Evolutionary conservation across 1,140 invertebrate genomes (phyloP), one percentile per base, ranked within the genome.

Genomic region (Cydia pomonella): DNA sequence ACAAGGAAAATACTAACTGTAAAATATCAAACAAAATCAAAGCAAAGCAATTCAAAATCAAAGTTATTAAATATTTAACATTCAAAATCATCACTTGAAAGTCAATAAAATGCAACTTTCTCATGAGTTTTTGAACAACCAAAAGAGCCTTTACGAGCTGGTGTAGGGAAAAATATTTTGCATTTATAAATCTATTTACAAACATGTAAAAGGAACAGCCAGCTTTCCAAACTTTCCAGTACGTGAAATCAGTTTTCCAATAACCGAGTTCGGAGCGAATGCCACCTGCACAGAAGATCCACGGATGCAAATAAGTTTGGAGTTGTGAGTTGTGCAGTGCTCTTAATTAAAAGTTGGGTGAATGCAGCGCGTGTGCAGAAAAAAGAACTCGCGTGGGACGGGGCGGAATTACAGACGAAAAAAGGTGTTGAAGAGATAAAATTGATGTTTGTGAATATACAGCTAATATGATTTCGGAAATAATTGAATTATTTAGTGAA

Each of bases 311-410:
- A 13, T 5, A 29, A 66, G 63, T 66, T 66, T 33, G 25, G 13
- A 66, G 63, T 33, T 10, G 62, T 27, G 13, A 18, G 27, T 6
- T 25, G 62, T 4, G 13, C 16, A 3, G 23, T 5, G 5, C 21
- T 4, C 63, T 66, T 66, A 66, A 66, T 66, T 66, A 66, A 33
- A 66, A 66, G 63, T 66, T 66, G 16, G 27, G 63, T 25, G 33
- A 10, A 66, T 66, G 63, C 63, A 18, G 27, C 27, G 13, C 25
- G 63, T n/a, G n/a, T 66, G 63, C 27, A n/a, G 3, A 66, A 66
- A 66, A 66, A 33, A 53, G 12, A 47, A 47, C 44, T 47, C 44
- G 16, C 44, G 16, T 47, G n/a, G 50, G 50, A 53, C 16, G 1
- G 50, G 16, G 50, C 50, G 50, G 7, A 21, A 18, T 53, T 53